These are phyloP conservation scores for human DNA, from an alignment of 2,113 vertebrate genomes.

Conservation along the genomic window GRCh38 chr6:163184001-163184500, in stretches of 20 bases:
- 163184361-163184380: accelerated
- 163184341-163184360: background rate
- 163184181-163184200: background rate
- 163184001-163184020: slow-evolving; percentile 57
- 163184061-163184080: slow-evolving; percentile 71
- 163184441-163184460: background rate
- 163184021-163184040: slow-evolving; percentile 64
- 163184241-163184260: background rate
- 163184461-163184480: background rate
- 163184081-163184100: slow-evolving; percentile 55
- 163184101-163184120: slow-evolving; percentile 65
- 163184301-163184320: background rate
- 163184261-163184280: background rate
- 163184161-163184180: slow-evolving; percentile 70
- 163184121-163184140: slow-evolving; percentile 68
- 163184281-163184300: background rate
- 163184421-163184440: background rate
- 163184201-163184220: slow-evolving; percentile 18
- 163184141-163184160: slow-evolving; percentile 72
- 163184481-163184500: background rate
- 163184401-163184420: background rate
- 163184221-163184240: background rate
- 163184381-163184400: background rate
- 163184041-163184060: slow-evolving; percentile 62
- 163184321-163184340: background rate